Evolutionary conservation across 2,888 invertebrate species (phyloP), one percentile per base, ranked within the genome.

Genomic region (Megamerina dolium): DNA sequence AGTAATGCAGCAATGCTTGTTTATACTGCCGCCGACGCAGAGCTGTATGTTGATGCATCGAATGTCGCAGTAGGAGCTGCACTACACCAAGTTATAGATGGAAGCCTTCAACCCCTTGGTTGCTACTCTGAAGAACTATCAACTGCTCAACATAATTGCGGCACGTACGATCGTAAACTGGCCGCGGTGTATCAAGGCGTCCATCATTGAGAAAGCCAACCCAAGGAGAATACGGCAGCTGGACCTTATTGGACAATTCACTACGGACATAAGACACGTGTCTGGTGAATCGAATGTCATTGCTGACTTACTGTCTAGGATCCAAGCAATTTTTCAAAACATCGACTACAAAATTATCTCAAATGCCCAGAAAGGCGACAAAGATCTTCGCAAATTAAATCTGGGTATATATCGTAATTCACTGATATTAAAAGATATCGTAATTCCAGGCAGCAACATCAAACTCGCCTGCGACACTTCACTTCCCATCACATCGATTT

Each of bases 211-310:
- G n/a, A 35, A 21, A 19, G 35, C 18, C 12, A 20, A 19, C 3
- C 3, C 9, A 9, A 23, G 66, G 2, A 65, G 68, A 44, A 49
- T 54, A 4, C 43, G 66, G 0, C 58, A 70, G 4, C 49, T 72
- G 1, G 60, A 64, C 39, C 61, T 53, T 18, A 64, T 55, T 2
- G 41, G 35, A 5, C 45, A 50, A 30, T 42, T 43, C 26, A 34
- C 39, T 17, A 46, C 46, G 3, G 39, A 49, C 9, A 41, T 49
- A 21, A 29, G 35, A 4, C 26, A 37, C 27, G 26, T 37, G 4
- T 14, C 13, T 9, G 37, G 37, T 4, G 6, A 21, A 23, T 12
- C 4, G 13, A 37, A 21, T 17, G 27, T 37, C 23, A 37, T 27
- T 3, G 37, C 37, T 6, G 26, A 37, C 26, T 9, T 27, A 6